Conservation (phyloP, 1,140 invertebrate genomes). For the Lanistes nyassanus region DNA sequence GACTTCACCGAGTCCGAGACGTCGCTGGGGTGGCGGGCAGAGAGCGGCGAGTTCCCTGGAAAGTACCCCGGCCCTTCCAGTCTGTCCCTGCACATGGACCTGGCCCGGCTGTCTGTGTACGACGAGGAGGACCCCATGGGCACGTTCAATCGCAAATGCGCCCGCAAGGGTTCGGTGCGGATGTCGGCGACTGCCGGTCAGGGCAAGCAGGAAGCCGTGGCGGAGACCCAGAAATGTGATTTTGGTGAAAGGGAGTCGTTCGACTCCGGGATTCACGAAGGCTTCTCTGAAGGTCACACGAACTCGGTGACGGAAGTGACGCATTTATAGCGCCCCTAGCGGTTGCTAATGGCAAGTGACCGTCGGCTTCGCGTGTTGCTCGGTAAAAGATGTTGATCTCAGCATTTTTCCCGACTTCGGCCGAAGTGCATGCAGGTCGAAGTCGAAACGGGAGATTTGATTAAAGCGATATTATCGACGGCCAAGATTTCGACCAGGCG, state of each 20-base stretch:
- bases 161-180: constrained; percentile 3
- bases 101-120: constrained; percentile 24
- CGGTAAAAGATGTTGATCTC: no score
- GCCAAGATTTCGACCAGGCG: not conserved
- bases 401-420: no score
- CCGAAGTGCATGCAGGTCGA: not conserved
- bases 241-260: constrained; percentile 28
- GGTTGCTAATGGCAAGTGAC: not conserved
- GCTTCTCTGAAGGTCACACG: not conserved
- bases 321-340: constrained; percentile 12
- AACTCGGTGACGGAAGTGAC: constrained; percentile 16
- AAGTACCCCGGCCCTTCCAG: constrained; percentile 39
- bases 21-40: constrained; percentile 18
- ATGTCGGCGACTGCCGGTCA: not conserved
- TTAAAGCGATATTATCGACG: not conserved
- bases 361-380: no score
- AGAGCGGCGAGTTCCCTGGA: constrained; percentile 21
- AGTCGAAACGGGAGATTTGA: not conserved
- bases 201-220: no score
- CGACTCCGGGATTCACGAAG: constrained; percentile 35
- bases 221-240: not conserved
- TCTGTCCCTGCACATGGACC: constrained; percentile 30
- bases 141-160: constrained; percentile 26
- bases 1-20: constrained; percentile 38
- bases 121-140: constrained; percentile 32